phyloP scores from a whole-genome alignment of 2,113 vertebrate species.

The Sturnira hondurensis region DNA sequence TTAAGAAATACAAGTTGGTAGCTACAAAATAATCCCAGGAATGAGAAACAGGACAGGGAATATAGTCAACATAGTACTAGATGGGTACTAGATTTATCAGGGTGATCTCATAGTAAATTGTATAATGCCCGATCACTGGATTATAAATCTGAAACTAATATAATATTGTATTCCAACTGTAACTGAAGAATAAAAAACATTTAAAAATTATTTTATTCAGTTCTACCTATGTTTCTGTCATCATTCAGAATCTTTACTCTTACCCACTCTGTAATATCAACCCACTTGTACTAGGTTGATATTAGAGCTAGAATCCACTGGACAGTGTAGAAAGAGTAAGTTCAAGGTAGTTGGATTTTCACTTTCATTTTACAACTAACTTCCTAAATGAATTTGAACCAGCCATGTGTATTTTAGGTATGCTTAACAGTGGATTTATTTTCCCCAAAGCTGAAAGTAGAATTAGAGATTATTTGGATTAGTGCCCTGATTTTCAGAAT shows the following conservation, averaged over 20 bases:
- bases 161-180: too few species aligned
- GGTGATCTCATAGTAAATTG: too few species aligned
- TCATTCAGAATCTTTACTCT: neutral
- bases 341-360: neutral
- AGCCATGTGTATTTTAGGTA: neutral
- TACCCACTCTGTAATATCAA: neutral
- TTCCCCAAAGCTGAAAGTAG: neutral
- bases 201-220: neutral
- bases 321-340: neutral
- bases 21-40: too few species aligned
- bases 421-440: neutral
- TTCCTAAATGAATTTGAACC: neutral
- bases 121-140: too few species aligned
- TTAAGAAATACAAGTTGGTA: too few species aligned
- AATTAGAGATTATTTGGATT: neutral
- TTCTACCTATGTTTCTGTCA: neutral
- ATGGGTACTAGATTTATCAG: too few species aligned
- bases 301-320: neutral
- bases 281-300: neutral
- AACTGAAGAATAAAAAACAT: too few species aligned
- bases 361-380: neutral
- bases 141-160: too few species aligned
- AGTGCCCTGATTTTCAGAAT: neutral
- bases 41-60: too few species aligned
- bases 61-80: too few species aligned